A percentile compares a stretch with the other conserved stretches of the same genome.
Conservation (phyloP, 2,888 invertebrate species). For the Standfussiana lucernea region DNA sequence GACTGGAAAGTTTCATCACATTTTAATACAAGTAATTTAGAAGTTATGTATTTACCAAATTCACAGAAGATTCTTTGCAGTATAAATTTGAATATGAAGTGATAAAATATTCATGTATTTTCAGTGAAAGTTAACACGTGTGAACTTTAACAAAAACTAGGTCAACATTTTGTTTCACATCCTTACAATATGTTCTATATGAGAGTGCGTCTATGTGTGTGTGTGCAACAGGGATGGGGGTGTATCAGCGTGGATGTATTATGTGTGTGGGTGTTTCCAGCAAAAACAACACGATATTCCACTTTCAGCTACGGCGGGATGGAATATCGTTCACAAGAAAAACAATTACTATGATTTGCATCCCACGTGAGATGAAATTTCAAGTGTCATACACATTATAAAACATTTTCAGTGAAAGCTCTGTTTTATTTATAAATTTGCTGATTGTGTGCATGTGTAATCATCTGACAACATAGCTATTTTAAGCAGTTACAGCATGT, state of each 20-base stretch:
- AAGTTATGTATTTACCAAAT: background rate
- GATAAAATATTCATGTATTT: conserved; percentile 15
- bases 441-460: too few relatives aligned
- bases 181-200: conserved; percentile 28
- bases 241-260: background rate
- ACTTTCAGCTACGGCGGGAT: conserved; percentile 44
- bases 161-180: conserved; percentile 45
- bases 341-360: conserved; percentile 65
- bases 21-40: background rate
- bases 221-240: background rate
- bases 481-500: background rate
- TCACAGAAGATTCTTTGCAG: conserved; percentile 9
- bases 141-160: conserved; percentile 48
- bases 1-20: background rate
- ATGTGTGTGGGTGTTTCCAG: conserved; percentile 29
- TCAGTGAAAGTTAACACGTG: conserved; percentile 20
- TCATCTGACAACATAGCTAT: background rate
- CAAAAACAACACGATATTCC: conserved; percentile 68
- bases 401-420: background rate
- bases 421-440: background rate
- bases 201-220: conserved; percentile 2
- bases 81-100: background rate
- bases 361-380: conserved; percentile 33
- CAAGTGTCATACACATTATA: too few relatives aligned
- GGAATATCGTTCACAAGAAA: conserved; percentile 57